Evolutionary conservation across 2,888 invertebrate genomes (phyloP).

Genomic region (Zele albiditarsus): DNA sequence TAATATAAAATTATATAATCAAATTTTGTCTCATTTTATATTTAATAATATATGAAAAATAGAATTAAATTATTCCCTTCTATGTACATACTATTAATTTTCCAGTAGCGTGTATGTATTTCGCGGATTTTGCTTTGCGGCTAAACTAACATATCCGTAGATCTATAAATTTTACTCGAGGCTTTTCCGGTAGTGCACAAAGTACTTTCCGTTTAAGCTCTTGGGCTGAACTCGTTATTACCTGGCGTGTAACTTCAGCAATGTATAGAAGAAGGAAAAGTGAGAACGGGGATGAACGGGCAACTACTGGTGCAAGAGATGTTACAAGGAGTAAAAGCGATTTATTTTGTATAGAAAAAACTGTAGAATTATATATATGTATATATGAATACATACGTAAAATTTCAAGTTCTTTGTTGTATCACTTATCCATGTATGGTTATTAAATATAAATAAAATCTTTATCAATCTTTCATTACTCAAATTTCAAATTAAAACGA

Average conservation of each 20-base stretch:
- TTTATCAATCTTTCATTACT: no score
- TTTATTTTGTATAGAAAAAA: neutral
- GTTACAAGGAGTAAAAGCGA: neutral
- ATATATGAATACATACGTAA: no score
- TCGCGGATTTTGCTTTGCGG: neutral
- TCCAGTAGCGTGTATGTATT: neutral
- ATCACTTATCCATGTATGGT: no score
- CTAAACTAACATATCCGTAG: conserved; percentile 30
- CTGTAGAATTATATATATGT: neutral
- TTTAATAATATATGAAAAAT: neutral
- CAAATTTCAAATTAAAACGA: no score
- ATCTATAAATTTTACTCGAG: conserved; percentile 45
- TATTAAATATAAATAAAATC: no score
- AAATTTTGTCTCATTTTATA: neutral
- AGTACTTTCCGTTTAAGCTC: conserved; percentile 47
- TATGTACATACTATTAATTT: neutral
- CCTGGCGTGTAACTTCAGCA: conserved; percentile 30
- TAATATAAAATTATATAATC: neutral
- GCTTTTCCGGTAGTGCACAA: conserved; percentile 43
- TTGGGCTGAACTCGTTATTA: conserved; percentile 41
- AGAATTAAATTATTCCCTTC: neutral
- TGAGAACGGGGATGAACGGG: conserved; percentile 37
- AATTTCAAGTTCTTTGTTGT: no score
- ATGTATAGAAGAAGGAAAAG: conserved; percentile 17
- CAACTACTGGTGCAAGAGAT: neutral